Evolutionary conservation across 2,113 vertebrate genomes (phyloP).

Genomic region (Etheostoma cragini): DNA sequence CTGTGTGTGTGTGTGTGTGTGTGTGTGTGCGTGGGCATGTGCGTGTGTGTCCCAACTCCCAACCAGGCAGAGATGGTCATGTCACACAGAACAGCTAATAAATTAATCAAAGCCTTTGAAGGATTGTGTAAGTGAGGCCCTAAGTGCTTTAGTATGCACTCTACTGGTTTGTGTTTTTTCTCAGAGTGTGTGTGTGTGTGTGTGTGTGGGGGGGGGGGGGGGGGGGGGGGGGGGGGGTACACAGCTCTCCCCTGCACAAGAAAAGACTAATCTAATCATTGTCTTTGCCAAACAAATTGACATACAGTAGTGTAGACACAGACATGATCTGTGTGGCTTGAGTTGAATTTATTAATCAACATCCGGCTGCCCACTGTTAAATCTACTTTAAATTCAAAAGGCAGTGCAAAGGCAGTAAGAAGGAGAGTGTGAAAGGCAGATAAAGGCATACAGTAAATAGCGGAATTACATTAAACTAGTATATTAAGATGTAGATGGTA

Average conservation of each 20-base stretch:
- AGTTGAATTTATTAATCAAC: constrained; percentile 18
- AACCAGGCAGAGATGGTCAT: constrained; percentile 8
- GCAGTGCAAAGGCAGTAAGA: constrained; percentile 14
- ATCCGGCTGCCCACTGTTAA: constrained; percentile 5
- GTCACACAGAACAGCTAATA: constrained; percentile 26
- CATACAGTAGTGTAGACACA: constrained; percentile 6
- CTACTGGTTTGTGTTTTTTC: constrained; percentile 23
- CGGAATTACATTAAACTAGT: not conserved
- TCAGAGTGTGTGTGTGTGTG: not conserved
- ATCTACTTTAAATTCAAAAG: constrained; percentile 4
- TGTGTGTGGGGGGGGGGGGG: not conserved
- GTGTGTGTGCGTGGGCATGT: not conserved
- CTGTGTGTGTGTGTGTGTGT: not conserved
- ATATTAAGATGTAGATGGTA: not conserved
- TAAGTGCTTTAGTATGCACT: constrained; percentile 42
- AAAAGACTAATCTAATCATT: constrained; percentile 17
- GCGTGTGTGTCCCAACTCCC: not conserved
- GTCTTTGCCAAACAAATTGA: constrained; percentile 36
- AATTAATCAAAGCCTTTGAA: constrained; percentile 53
- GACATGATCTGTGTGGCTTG: constrained; percentile 20
- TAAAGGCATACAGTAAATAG: not conserved
- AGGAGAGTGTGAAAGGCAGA: not conserved
- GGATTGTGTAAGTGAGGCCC: constrained; percentile 43
- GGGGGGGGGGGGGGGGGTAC: not conserved
- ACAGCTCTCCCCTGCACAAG: not conserved